phyloP scores from a whole-genome alignment of 53 echinoderm and acorn worm genomes.

The Patiria pectinifera region DNA sequence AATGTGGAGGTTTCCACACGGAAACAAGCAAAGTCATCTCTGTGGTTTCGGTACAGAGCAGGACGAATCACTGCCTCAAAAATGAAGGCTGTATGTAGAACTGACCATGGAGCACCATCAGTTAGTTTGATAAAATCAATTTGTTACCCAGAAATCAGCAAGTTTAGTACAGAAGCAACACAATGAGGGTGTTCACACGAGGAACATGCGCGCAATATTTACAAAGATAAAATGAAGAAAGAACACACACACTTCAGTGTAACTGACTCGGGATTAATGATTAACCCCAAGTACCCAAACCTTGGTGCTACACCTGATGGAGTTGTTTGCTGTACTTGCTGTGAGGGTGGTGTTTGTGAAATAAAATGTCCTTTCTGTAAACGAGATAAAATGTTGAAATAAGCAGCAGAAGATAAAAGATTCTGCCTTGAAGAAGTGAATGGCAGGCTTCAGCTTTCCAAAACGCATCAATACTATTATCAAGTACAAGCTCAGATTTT shows the following conservation, averaged over 20 bases:
- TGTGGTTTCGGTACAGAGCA: constrained; percentile 8
- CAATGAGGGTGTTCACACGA: constrained; percentile 1
- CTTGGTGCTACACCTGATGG: not conserved
- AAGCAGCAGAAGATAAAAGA: not conserved
- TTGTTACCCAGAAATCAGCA: not conserved
- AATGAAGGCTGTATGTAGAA: not conserved
- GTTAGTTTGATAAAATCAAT: not conserved
- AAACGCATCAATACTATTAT: constrained; percentile 48
- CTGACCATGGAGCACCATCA: not conserved
- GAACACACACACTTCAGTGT: not conserved
- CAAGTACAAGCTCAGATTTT: constrained; percentile 42
- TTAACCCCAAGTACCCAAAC: constrained; percentile 1
- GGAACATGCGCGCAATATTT: constrained; percentile 6
- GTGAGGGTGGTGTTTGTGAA: not conserved
- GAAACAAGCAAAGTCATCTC: not conserved
- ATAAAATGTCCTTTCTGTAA: constrained; percentile 4
- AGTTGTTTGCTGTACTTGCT: not conserved
- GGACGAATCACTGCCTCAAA: not conserved
- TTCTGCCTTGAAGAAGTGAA: constrained; percentile 3
- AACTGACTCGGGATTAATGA: not conserved
- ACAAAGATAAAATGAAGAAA: not conserved
- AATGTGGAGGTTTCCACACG: not conserved
- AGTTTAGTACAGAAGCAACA: constrained; percentile 15
- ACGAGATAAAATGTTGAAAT: not conserved
- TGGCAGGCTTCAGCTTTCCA: not conserved